Percentiles rank a stretch among this genome's conserved stretches.
Conservation (phyloP, 2,797 vertebrate species). For the Apogon hyalosoma region DNA sequence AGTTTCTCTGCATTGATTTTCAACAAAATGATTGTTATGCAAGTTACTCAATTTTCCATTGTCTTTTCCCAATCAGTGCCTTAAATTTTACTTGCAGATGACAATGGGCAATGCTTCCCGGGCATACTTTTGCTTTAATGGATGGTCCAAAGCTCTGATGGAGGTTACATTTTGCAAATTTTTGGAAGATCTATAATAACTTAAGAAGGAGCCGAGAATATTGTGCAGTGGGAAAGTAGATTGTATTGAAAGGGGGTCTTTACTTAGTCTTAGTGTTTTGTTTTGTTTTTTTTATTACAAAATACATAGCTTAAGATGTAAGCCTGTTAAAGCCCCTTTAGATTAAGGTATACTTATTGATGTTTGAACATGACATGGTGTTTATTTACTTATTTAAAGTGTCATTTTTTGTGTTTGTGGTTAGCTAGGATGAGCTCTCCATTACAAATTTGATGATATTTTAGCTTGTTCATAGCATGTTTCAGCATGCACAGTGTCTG, state of each 20-base stretch:
- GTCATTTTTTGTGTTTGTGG: conserved; percentile 20
- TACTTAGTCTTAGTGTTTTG: not conserved
- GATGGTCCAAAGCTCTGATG: not conserved
- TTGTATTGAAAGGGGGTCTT: not conserved
- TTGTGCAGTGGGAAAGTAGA: not conserved
- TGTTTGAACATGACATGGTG: too few species aligned
- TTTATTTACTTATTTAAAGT: too few species aligned
- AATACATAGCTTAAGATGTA: conserved; percentile 1
- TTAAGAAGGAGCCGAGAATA: not conserved
- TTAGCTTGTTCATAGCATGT: conserved; percentile 38
- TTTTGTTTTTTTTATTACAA: not conserved
- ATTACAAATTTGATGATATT: conserved; percentile 15
- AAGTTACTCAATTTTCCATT: conserved; percentile 39
- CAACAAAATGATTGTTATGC: conserved; percentile 56
- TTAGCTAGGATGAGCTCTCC: conserved; percentile 10
- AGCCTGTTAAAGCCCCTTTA: not conserved
- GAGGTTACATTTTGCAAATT: conserved; percentile 8
- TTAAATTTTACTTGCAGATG: conserved; percentile 45
- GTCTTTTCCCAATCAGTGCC: conserved; percentile 43
- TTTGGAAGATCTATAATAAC: not conserved
- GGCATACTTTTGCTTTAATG: not conserved
- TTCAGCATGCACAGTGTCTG: conserved; percentile 26
- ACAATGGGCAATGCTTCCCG: conserved; percentile 21
- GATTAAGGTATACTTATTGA: too few species aligned
- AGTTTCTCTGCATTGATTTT: conserved; percentile 72